phyloP scores from a whole-genome alignment of 2,113 vertebrate genomes.

The Corvus hawaiiensis region DNA sequence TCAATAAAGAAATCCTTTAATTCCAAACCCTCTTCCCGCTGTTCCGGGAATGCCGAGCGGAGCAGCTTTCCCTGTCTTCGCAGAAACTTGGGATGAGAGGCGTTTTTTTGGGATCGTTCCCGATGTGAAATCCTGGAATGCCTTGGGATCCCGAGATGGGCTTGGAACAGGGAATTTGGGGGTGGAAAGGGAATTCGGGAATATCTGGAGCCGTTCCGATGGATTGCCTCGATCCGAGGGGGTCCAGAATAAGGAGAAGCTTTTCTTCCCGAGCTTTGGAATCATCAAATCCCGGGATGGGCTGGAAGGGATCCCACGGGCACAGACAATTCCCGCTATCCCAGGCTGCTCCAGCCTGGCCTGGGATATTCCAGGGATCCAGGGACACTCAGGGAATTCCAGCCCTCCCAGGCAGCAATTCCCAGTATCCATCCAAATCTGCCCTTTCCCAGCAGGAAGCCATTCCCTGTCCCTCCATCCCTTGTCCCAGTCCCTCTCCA shows the following conservation, averaged over 20 bases:
- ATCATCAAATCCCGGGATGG: background rate
- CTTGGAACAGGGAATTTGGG: no score
- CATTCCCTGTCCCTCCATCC: background rate
- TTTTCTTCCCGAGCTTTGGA: background rate
- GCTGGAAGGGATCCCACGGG: background rate
- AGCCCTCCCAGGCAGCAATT: background rate
- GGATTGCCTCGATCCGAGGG: fast-evolving
- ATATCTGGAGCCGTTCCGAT: fast-evolving
- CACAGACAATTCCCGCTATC: background rate
- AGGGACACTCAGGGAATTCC: background rate
- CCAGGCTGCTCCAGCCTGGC: background rate
- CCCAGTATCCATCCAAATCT: background rate
- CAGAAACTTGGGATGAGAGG: background rate
- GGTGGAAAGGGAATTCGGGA: background rate
- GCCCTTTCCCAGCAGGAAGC: background rate
- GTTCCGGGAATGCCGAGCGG: background rate
- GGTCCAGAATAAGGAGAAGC: background rate
- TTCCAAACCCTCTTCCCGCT: background rate
- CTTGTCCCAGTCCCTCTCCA: background rate
- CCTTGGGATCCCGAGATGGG: fast-evolving
- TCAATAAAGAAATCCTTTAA: background rate
- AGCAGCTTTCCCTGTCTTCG: background rate
- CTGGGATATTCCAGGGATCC: background rate
- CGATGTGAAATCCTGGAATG: background rate
- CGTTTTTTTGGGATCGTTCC: fast-evolving